A percentile compares a stretch with the other conserved stretches of the same genome.
Evolutionary conservation across 2,113 vertebrate genomes (phyloP).

Genomic region (Lipophrys pholis): DNA sequence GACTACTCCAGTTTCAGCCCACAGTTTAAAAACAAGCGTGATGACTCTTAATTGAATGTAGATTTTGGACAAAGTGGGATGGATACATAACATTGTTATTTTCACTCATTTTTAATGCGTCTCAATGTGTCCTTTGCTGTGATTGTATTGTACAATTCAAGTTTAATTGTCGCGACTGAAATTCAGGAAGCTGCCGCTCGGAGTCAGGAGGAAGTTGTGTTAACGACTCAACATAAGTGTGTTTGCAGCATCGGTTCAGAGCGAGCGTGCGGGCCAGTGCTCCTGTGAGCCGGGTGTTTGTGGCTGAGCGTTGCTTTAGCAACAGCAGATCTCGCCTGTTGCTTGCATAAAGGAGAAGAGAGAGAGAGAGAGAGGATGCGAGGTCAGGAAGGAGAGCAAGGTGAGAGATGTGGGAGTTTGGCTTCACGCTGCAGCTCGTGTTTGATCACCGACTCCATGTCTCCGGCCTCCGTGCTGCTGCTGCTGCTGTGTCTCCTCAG

Average conservation of each 20-base stretch:
- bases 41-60: too few relatives aligned
- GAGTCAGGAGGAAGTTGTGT: not conserved
- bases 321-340: slow-evolving; percentile 63
- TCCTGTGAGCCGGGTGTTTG: too few relatives aligned
- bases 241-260: not conserved
- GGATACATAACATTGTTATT: too few relatives aligned
- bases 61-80: too few relatives aligned
- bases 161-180: too few relatives aligned
- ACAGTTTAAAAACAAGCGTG: too few relatives aligned
- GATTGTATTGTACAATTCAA: too few relatives aligned
- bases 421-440: not conserved
- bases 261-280: not conserved
- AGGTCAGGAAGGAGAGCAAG: slow-evolving; percentile 7
- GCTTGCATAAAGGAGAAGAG: slow-evolving; percentile 24
- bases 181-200: not conserved
- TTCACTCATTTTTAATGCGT: too few relatives aligned
- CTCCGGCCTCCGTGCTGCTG: not conserved
- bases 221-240: not conserved
- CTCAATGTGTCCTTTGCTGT: too few relatives aligned
- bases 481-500: slow-evolving; percentile 14
- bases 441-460: slow-evolving; percentile 25
- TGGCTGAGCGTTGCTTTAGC: slow-evolving; percentile 78
- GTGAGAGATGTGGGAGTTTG: slow-evolving; percentile 70
- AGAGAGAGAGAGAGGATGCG: slow-evolving; percentile 66
- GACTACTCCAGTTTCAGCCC: too few relatives aligned